Evolutionary conservation across 2,113 vertebrate genomes (phyloP).

Genomic region (Chloropsis hardwickii): DNA sequence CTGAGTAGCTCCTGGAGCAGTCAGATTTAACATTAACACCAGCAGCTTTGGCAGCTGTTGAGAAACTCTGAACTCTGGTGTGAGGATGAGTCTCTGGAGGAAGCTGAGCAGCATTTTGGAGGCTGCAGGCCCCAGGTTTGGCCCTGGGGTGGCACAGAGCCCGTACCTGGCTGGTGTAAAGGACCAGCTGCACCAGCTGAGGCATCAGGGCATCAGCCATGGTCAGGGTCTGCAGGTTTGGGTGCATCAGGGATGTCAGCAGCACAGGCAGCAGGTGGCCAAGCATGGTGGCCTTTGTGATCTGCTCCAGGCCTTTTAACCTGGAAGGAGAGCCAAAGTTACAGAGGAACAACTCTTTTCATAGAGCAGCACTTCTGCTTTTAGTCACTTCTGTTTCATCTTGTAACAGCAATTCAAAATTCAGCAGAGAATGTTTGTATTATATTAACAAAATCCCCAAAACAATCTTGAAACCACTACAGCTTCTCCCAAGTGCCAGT

Average conservation of each 20-base stretch:
- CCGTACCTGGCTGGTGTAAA: slow-evolving; percentile 94
- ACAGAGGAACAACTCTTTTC: background rate
- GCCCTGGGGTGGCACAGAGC: background rate
- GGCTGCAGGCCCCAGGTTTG: background rate
- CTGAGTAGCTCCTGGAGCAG: background rate
- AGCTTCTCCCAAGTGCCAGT: background rate
- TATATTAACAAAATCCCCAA: background rate
- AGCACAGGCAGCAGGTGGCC: slow-evolving; percentile 94
- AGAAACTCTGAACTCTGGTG: background rate
- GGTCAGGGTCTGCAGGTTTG: slow-evolving; percentile 91
- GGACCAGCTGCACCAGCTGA: slow-evolving; percentile 94
- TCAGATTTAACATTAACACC: background rate
- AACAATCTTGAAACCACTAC: background rate
- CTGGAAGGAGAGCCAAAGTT: slow-evolving; percentile 68
- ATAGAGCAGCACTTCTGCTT: background rate
- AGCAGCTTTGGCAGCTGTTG: background rate
- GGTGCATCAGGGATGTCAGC: slow-evolving; percentile 96
- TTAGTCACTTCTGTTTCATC: background rate
- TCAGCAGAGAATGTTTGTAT: background rate
- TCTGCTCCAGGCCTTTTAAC: slow-evolving; percentile 94
- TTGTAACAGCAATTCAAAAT: background rate
- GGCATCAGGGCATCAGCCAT: slow-evolving; percentile 97
- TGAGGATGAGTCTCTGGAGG: background rate
- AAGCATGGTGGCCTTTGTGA: slow-evolving; percentile 96
- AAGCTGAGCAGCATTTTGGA: background rate